These are phyloP conservation scores for Aproaerema taeniolella DNA, from an alignment of 2,888 invertebrate genomes.

Conservation along the genomic window DNA sequence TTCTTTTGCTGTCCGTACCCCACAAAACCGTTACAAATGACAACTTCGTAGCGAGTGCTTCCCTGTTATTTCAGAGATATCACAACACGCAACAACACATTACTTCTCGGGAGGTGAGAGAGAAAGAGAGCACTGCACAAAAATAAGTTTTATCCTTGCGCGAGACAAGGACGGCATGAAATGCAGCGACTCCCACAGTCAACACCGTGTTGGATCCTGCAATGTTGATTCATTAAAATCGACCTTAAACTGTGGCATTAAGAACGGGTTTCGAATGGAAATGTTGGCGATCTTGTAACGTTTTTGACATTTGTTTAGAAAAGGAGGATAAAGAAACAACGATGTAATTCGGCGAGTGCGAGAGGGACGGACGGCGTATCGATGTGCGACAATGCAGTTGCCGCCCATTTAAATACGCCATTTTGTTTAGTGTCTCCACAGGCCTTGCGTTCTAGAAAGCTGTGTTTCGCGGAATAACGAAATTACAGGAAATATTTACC, in stretches of 20 bases:
- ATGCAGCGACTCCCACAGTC: slow-evolving; percentile 66
- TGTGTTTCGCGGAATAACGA: slow-evolving; percentile 65
- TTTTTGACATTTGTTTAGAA: too few species aligned
- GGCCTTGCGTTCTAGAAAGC: slow-evolving; percentile 65
- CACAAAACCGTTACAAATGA: slow-evolving; percentile 75
- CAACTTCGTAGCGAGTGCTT: slow-evolving; percentile 76
- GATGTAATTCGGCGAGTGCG: slow-evolving; percentile 42
- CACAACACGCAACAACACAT: slow-evolving; percentile 78
- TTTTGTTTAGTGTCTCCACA: slow-evolving; percentile 73
- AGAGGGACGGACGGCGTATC: slow-evolving; percentile 39
- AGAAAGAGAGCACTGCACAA: slow-evolving; percentile 55
- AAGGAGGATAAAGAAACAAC: too few species aligned
- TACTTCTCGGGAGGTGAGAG: slow-evolving; percentile 66
- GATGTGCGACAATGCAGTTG: slow-evolving; percentile 62
- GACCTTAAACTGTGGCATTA: neutral
- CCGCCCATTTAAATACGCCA: slow-evolving; percentile 78
- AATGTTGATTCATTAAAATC: slow-evolving; percentile 12
- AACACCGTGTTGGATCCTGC: slow-evolving; percentile 32
- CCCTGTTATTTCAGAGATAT: slow-evolving; percentile 78
- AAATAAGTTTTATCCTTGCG: slow-evolving; percentile 45
- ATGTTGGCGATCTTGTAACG: too few species aligned
- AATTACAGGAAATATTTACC: slow-evolving; percentile 72
- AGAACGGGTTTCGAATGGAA: neutral
- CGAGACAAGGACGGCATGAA: slow-evolving; percentile 48
- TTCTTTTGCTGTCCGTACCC: slow-evolving; percentile 44